Percentiles rank a stretch among this genome's conserved stretches.
Conservation (phyloP, 35 echinoderm and acorn worm species). For the Heliocidaris tuberculata region DNA sequence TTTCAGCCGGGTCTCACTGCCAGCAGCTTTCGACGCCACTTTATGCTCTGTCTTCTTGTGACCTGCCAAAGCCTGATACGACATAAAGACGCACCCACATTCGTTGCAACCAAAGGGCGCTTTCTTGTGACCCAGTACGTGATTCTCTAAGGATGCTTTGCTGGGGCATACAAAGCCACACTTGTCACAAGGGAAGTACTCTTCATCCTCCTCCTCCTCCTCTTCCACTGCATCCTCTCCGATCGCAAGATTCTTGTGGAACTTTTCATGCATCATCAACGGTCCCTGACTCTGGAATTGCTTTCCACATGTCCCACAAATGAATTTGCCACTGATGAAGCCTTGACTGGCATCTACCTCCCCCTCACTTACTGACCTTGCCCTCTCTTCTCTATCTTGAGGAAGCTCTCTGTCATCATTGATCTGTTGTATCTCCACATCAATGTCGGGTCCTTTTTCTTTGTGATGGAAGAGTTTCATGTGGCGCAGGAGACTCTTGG, state of each 20-base stretch:
- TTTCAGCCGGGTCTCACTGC: neutral
- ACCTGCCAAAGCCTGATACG: neutral
- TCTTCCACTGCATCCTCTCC: neutral
- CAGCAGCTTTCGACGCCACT: neutral
- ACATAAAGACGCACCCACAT: neutral
- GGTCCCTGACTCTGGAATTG: neutral
- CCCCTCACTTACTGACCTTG: neutral
- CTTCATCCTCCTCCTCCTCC: neutral
- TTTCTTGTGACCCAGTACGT: constrained; percentile 12
- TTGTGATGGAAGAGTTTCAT: constrained; percentile 18
- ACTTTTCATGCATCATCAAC: neutral
- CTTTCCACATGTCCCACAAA: constrained; percentile 11
- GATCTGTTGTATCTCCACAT: neutral
- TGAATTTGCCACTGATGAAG: neutral
- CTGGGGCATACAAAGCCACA: neutral
- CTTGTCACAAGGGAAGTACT: neutral
- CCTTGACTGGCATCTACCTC: neutral
- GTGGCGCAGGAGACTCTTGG: constrained; percentile 35
- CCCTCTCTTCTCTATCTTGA: neutral
- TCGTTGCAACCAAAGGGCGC: neutral
- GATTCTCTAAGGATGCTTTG: neutral
- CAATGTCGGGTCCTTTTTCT: neutral
- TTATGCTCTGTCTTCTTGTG: neutral
- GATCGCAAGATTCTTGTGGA: neutral
- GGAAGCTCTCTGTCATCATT: neutral